A percentile compares a stretch with the other conserved stretches of the same genome.
Evolutionary conservation across 2,797 vertebrate species (phyloP).

Genomic region (Molossus molossus): DNA sequence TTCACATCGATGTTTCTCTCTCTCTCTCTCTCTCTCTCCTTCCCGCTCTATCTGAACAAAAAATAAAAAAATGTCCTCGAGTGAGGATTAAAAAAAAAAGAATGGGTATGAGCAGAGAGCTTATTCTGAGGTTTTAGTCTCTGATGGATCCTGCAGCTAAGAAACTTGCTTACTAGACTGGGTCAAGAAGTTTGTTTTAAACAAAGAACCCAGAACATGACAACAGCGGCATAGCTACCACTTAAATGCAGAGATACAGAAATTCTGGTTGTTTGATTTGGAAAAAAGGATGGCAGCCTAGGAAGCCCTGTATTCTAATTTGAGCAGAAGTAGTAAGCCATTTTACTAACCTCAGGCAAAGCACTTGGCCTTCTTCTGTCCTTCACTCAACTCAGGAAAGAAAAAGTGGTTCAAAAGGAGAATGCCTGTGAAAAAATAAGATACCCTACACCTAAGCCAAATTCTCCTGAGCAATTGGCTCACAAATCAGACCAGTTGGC

Average conservation of each 20-base stretch:
- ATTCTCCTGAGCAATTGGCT: slow-evolving; percentile 70
- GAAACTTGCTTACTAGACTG: slow-evolving; percentile 35
- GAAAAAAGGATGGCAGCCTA: slow-evolving; percentile 37
- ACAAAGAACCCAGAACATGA: slow-evolving; percentile 59
- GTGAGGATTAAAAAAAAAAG: too few species aligned
- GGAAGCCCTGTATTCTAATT: slow-evolving; percentile 57
- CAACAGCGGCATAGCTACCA: slow-evolving; percentile 69
- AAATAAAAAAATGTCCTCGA: too few species aligned
- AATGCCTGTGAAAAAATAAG: slow-evolving; percentile 6
- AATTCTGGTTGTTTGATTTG: slow-evolving; percentile 68
- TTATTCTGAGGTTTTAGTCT: slow-evolving; percentile 50
- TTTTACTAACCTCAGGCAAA: slow-evolving; percentile 76
- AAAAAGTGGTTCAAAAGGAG: slow-evolving; percentile 73
- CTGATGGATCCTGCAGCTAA: background rate
- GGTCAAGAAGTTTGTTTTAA: slow-evolving; percentile 66
- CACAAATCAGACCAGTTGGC: slow-evolving; percentile 47
- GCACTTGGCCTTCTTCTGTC: slow-evolving; percentile 69
- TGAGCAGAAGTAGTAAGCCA: slow-evolving; percentile 73
- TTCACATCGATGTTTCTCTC: too few species aligned
- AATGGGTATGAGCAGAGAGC: background rate
- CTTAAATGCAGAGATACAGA: slow-evolving; percentile 79
- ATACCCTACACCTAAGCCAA: slow-evolving; percentile 60
- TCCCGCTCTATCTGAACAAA: too few species aligned
- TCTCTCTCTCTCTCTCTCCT: too few species aligned
- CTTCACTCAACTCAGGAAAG: slow-evolving; percentile 64